Evolutionary conservation across 2,113 vertebrate genomes (phyloP).

Genomic region (Ameiurus melas): DNA sequence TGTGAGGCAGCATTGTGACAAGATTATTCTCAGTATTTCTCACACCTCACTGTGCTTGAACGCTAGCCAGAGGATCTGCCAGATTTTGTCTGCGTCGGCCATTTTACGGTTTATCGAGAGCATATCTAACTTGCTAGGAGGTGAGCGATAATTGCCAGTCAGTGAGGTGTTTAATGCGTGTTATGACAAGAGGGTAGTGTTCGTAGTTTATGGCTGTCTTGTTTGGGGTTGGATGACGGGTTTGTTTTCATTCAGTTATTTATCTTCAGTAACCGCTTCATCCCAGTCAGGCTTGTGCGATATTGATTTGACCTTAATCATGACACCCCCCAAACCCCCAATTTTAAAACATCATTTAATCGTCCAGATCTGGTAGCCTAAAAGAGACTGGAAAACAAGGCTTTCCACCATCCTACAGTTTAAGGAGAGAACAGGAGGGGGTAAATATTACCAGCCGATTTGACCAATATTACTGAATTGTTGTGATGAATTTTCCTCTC

Average conservation of each 20-base stretch:
- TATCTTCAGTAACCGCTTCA: not conserved
- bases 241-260: not conserved
- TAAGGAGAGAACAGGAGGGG: not conserved
- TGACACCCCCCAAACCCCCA: too few relatives aligned
- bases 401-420: not conserved
- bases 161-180: not conserved
- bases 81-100: not conserved
- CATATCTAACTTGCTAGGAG: constrained; percentile 25
- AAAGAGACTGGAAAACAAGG: not conserved
- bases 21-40: not conserved
- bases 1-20: not conserved
- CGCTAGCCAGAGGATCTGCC: not conserved
- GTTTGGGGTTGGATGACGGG: not conserved
- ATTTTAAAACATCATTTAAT: too few relatives aligned
- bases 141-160: constrained; percentile 22
- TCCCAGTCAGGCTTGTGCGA: not conserved
- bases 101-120: constrained; percentile 1
- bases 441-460: not conserved
- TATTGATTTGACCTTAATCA: not conserved
- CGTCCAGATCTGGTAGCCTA: not conserved
- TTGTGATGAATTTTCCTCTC: not conserved
- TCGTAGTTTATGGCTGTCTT: not conserved
- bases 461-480: not conserved
- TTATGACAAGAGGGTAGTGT: constrained; percentile 2
- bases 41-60: not conserved